Conservation (phyloP, 2,797 vertebrate genomes). For the Poecilia picta region DNA sequence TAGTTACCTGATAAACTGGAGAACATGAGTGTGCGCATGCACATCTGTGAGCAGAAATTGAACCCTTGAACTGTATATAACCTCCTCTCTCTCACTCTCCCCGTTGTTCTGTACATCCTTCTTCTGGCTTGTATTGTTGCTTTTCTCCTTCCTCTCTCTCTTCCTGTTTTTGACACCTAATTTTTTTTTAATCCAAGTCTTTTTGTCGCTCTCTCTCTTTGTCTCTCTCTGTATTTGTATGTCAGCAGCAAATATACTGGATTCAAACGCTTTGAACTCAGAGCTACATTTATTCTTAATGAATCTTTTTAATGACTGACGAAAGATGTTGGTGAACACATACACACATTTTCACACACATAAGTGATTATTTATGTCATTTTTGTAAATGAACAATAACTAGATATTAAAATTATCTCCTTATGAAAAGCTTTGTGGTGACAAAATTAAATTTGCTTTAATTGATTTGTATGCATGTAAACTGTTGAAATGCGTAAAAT, state of each 20-base stretch:
- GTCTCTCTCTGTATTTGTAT: neutral
- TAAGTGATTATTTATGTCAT: slow-evolving; percentile 2
- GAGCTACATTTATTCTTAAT: slow-evolving; percentile 6
- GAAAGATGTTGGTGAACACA: slow-evolving; percentile 1
- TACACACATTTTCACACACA: slow-evolving; percentile 21
- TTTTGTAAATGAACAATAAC: neutral
- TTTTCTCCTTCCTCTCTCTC: slow-evolving; percentile 52
- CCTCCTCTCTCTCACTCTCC: slow-evolving; percentile 43
- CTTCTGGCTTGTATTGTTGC: slow-evolving; percentile 62
- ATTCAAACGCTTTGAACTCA: slow-evolving; percentile 43
- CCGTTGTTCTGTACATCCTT: slow-evolving; percentile 51
- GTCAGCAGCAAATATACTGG: slow-evolving; percentile 32
- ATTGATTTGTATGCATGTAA: neutral
- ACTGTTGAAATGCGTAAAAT: neutral
- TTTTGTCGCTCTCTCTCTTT: neutral
- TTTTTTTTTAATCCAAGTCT: slow-evolving; percentile 51
- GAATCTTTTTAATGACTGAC: neutral
- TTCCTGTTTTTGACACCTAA: slow-evolving; percentile 70
- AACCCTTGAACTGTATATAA: slow-evolving; percentile 73
- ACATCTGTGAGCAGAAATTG: slow-evolving; percentile 64
- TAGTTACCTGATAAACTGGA: slow-evolving; percentile 36
- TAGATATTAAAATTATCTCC: neutral
- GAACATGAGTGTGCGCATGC: slow-evolving; percentile 76
- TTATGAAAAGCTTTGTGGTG: slow-evolving; percentile 1
- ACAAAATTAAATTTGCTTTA: neutral